Evolutionary conservation across 2,888 invertebrate genomes (phyloP).

Genomic region (Drosophila acutilabella): DNA sequence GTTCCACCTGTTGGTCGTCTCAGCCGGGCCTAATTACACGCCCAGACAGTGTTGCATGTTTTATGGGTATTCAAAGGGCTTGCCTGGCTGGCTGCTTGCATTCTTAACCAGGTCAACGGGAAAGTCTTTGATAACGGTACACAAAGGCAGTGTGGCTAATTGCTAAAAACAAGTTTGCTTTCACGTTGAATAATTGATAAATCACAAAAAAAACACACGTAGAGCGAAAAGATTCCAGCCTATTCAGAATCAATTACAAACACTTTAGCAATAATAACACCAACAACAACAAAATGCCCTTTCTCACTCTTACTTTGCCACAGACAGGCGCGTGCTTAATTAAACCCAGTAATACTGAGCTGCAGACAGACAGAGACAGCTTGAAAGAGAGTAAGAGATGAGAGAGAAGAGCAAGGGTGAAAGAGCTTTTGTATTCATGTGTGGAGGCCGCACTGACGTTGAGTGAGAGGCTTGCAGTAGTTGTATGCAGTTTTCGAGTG

Average conservation of each 20-base stretch:
- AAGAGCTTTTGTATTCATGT: conserved; percentile 34
- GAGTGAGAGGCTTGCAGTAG: conserved; percentile 22
- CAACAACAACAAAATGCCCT: conserved; percentile 26
- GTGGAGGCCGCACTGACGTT: conserved; percentile 16
- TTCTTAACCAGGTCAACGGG: conserved; percentile 45
- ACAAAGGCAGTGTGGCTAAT: conserved; percentile 29
- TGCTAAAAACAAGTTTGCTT: conserved; percentile 48
- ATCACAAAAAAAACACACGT: conserved; percentile 32
- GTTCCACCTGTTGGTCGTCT: conserved; percentile 54
- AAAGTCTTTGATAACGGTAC: conserved; percentile 35
- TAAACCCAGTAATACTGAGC: conserved; percentile 65
- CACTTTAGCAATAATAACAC: conserved; percentile 32
- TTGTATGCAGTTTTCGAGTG: conserved; percentile 17
- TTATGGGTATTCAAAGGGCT: conserved; percentile 38
- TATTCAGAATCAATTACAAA: conserved; percentile 57
- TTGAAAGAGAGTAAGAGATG: conserved; percentile 10
- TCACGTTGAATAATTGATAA: conserved; percentile 60
- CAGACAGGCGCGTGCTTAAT: conserved; percentile 69
- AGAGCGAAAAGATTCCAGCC: conserved; percentile 33
- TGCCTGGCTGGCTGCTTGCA: conserved; percentile 8
- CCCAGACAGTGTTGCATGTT: conserved; percentile 17
- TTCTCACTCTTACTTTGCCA: conserved; percentile 33
- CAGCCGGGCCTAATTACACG: conserved; percentile 29
- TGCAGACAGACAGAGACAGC: conserved; percentile 16
- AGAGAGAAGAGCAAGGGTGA: conserved; percentile 14